Conservation (phyloP, 2,888 invertebrate species). For the Agrilus cyanescens region DNA sequence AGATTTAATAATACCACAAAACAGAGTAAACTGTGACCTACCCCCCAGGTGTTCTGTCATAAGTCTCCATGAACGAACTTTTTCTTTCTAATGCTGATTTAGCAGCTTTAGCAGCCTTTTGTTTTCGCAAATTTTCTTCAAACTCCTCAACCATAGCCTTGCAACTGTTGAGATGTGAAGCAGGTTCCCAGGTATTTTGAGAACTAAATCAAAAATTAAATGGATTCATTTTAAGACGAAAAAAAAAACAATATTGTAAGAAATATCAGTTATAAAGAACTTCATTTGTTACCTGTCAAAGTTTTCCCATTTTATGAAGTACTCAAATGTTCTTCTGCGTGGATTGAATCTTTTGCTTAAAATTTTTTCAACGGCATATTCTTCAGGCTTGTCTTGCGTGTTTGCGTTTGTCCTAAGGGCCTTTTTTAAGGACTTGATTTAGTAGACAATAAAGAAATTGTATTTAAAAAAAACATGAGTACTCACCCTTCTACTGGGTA, state of each 20-base stretch:
- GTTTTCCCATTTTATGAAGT: conserved; percentile 77
- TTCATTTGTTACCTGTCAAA: conserved; percentile 47
- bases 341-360: conserved; percentile 75
- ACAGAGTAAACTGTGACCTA: conserved; percentile 13
- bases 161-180: conserved; percentile 63
- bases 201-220: conserved; percentile 2
- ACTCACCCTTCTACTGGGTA: conserved; percentile 19
- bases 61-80: conserved; percentile 3
- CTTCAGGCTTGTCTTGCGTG: conserved; percentile 34
- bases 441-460: neutral
- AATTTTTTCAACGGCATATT: conserved; percentile 72
- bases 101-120: conserved; percentile 41
- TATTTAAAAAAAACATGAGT: conserved; percentile 1
- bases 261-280: conserved; percentile 24
- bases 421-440: conserved; percentile 30
- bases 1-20: conserved; percentile 1
- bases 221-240: neutral
- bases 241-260: conserved; percentile 1
- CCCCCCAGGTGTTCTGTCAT: conserved; percentile 19
- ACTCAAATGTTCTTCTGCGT: conserved; percentile 62
- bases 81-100: conserved; percentile 16
- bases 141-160: conserved; percentile 68
- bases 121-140: conserved; percentile 63
- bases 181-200: conserved; percentile 75
- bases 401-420: conserved; percentile 30